Conservation (phyloP, 2,888 invertebrate genomes). For the Byasa hedistus region DNA sequence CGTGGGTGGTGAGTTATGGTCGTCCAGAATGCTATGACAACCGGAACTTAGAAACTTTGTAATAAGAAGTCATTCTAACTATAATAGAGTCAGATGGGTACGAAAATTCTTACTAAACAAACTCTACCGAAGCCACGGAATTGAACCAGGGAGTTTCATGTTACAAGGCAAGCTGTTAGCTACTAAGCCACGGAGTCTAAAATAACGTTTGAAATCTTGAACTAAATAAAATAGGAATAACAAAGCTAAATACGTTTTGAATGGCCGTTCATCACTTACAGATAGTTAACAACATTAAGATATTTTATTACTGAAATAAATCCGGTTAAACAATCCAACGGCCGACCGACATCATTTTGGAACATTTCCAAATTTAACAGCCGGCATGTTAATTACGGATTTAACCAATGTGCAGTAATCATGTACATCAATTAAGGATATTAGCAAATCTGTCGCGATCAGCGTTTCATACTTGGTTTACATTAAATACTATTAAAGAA, state of each 20-base stretch:
- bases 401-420: slow-evolving; percentile 17
- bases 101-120: too few relatives aligned
- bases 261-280: slow-evolving; percentile 9
- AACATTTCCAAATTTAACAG: slow-evolving; percentile 26
- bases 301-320: slow-evolving; percentile 27
- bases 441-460: neutral
- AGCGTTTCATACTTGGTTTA: neutral
- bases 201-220: neutral
- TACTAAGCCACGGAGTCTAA: too few relatives aligned
- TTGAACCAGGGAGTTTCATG: too few relatives aligned
- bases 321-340: slow-evolving; percentile 21
- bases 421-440: slow-evolving; percentile 7
- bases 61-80: too few relatives aligned
- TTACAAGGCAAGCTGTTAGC: too few relatives aligned
- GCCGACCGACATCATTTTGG: slow-evolving; percentile 28
- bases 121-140: too few relatives aligned
- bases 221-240: neutral
- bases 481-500: neutral
- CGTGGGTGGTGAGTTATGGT: too few relatives aligned
- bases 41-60: too few relatives aligned
- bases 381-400: slow-evolving; percentile 24
- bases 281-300: slow-evolving; percentile 15
- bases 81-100: too few relatives aligned
- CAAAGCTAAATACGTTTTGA: neutral
- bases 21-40: too few relatives aligned